Conservation (phyloP, 2,797 vertebrate species). For the Scyliorhinus canicula region DNA sequence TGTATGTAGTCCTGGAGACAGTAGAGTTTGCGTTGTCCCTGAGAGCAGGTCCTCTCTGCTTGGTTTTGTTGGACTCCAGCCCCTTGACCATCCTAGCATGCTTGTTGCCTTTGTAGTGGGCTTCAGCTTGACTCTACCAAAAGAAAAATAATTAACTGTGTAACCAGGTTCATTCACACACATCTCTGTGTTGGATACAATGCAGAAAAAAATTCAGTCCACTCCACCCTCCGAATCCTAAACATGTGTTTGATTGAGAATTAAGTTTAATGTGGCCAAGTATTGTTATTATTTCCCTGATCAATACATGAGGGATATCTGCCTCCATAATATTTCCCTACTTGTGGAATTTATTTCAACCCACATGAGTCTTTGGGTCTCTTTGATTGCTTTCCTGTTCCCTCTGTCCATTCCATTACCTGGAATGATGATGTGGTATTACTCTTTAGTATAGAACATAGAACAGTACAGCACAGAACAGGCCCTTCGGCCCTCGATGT, state of each 20-base stretch:
- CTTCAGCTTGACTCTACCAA: constrained; percentile 81
- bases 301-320: background rate
- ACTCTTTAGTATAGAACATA: no score
- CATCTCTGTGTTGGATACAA: background rate
- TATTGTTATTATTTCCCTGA: background rate
- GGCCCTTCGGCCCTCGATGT: no score
- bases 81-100: constrained; percentile 86
- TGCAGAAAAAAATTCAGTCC: background rate
- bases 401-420: no score
- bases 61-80: constrained; percentile 82
- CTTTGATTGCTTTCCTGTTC: no score
- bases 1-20: constrained; percentile 48
- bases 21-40: constrained; percentile 67
- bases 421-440: no score
- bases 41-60: constrained; percentile 59
- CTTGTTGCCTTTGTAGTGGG: constrained; percentile 89
- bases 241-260: background rate
- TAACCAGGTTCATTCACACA: background rate
- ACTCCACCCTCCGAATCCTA: background rate
- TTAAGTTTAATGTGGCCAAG: no score
- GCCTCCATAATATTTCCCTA: no score
- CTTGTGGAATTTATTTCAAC: no score
- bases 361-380: no score
- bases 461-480: no score
- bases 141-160: constrained; percentile 40